Conservation (phyloP, 2,888 invertebrate species). For the Diarsia mendica region DNA sequence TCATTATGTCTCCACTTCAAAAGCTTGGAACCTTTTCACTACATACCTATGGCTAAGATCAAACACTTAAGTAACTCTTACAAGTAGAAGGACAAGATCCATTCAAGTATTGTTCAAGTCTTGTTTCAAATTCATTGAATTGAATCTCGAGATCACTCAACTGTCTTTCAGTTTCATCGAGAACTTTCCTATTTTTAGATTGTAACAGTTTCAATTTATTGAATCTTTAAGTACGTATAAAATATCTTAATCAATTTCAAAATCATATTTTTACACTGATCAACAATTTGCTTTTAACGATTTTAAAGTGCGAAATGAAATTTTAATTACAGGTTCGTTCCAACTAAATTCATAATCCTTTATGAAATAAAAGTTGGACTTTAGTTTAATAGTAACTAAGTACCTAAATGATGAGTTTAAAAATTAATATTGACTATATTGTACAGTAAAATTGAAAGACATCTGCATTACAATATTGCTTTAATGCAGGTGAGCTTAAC, state of each 20-base stretch:
- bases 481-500: not conserved
- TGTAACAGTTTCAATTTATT: not conserved
- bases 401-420: not conserved
- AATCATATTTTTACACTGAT: not conserved
- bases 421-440: not conserved
- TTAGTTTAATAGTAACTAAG: not conserved
- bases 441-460: not conserved
- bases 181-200: not conserved
- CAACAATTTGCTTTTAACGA: not conserved
- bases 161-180: not conserved
- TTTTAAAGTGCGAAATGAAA: not conserved
- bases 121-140: conserved; percentile 58
- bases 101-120: conserved; percentile 32
- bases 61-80: conserved; percentile 41
- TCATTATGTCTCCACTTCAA: conserved; percentile 23
- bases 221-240: not conserved
- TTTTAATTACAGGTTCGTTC: not conserved
- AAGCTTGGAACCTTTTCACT: conserved; percentile 21
- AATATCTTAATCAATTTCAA: too few relatives aligned
- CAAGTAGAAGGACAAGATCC: conserved; percentile 37
- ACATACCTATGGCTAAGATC: conserved; percentile 42
- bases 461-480: not conserved
- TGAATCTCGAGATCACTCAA: conserved; percentile 36
- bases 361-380: not conserved
- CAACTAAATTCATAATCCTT: not conserved